Base-by-base conservation (phyloP, 2,888 invertebrate genomes). In the Philereme vetulata region DNA sequence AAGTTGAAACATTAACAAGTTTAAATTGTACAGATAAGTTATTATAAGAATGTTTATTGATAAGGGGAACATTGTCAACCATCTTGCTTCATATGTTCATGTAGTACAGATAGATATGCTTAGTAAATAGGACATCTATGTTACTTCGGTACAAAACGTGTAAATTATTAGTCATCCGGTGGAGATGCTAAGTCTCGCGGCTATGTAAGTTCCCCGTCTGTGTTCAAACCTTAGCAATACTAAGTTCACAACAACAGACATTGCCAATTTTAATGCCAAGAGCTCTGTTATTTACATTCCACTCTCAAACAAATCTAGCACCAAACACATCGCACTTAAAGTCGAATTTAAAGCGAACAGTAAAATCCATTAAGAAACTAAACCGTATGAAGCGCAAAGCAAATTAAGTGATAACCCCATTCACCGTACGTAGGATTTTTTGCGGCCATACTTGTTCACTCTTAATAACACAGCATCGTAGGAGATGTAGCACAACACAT, bases 401-500 rank as follows among this genome's bases (percentile, higher is more conserved):
- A 57, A 63, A 52, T 46, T 44, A 44, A 4, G 46, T 60, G 61
- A 74, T 68, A 71, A 68, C 64, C 55, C 40, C 61, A 53, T 57
- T 38, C 61, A 64, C 63, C 71, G 70, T 78, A 78, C 73, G 66
- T 78, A 67, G 51, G 59, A 61, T 68, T 62, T 72, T 59, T 67
- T 61, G 54, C 73, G 66, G 58, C 69, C 61, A 21, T 63, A 65
- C 45, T 67, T 75, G 68, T 71, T 71, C 58, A 73, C 60, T 71
- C 74, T 71, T 51, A 71, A 58, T 65, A 76, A 70, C 44, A 70
- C 68, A 52, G 73, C 69, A 71, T 85, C 86, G 67, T 84, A 81
- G 40, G 82, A 60, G 42, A 83, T 66, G 62, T 84, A 86, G 67
- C 78, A 77, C 57, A 86, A 50, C 57, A 78, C 79, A 62, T 86